Base-by-base conservation (phyloP, 2,888 invertebrate species). In the Tinea trinotella region DNA sequence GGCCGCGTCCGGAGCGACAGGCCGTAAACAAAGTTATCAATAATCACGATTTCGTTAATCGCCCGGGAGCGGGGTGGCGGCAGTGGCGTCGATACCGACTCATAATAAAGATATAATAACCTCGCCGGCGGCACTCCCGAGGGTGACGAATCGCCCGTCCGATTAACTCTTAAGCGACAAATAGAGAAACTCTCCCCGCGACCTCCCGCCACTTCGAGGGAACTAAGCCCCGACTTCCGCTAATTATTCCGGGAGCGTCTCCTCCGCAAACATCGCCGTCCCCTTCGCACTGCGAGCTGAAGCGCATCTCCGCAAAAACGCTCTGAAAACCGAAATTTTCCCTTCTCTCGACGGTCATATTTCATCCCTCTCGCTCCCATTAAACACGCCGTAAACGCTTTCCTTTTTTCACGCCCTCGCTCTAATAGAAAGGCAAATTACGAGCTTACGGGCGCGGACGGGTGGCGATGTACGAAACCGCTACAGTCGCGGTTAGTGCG, bases 151-250 rank as follows among this genome's bases (percentile, higher is more conserved):
- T 83, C 74, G 76, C 75, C 82, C 75, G 76, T 76, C 78, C 82
- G 84, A 85, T 85, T 84, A 84, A 84, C 85, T 85, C 85, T 82
- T 82, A 83, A 84, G 83, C 84, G 84, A 83, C 84, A 84, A 85
- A 84, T 83, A 84, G 83, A 85, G 76, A 71, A 76, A 77, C 80
- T 77, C 79, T 78, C 80, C 76, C 70, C 76, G 76, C 77, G 36
- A 34, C 50, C 19, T 17, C 34, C 55, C 34, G 17, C 20, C 46
- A 76, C 71, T 62, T 66, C 58, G 62, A 68, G 70, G 77, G 81
- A 76, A 80, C 83, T 83, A 83, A 84, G 82, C 81, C 82, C 80
- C 80, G 80, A 80, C 81, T 82, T 82, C 80, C 79, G 79, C 83
- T 83, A 83, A 85, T 84, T 85, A 84, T 80, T 73, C 76, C 70